phyloP scores from a whole-genome alignment of 1,140 invertebrate species.

The Laodelphax striatellus region DNA sequence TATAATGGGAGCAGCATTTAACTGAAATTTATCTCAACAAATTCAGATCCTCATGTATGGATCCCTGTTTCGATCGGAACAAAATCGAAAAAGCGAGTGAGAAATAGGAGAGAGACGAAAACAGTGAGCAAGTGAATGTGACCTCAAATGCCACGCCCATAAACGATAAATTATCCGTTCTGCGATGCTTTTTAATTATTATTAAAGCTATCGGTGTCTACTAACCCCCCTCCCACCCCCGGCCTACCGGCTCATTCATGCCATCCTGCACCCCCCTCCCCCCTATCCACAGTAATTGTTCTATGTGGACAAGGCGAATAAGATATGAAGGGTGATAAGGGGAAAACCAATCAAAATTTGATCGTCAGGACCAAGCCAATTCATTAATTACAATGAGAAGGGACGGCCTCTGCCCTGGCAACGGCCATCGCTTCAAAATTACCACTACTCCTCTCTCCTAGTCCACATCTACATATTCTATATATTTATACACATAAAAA shows the following conservation, averaged over 20 bases:
- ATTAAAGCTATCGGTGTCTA: neutral
- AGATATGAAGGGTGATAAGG: neutral
- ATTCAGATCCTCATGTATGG: too few relatives aligned
- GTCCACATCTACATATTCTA: too few relatives aligned
- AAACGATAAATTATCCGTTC: neutral
- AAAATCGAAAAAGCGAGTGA: too few relatives aligned
- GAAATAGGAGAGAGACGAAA: too few relatives aligned
- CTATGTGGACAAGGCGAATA: neutral
- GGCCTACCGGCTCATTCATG: neutral
- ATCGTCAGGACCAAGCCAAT: neutral
- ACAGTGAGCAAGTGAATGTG: neutral
- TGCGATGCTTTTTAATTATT: constrained; percentile 3
- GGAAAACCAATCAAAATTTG: neutral
- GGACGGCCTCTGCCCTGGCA: neutral
- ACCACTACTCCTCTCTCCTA: too few relatives aligned
- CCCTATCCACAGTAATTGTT: neutral
- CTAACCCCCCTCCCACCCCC: neutral
- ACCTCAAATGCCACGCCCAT: neutral
- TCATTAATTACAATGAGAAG: neutral
- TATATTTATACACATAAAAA: too few relatives aligned
- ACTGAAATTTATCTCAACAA: too few relatives aligned
- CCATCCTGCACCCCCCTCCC: neutral
- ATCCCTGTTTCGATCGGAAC: too few relatives aligned
- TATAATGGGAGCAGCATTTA: too few relatives aligned
- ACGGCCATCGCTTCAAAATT: too few relatives aligned